Base-by-base conservation (phyloP, 92 coral and sea anemone genomes). In the Palythoa heliodiscus region DNA sequence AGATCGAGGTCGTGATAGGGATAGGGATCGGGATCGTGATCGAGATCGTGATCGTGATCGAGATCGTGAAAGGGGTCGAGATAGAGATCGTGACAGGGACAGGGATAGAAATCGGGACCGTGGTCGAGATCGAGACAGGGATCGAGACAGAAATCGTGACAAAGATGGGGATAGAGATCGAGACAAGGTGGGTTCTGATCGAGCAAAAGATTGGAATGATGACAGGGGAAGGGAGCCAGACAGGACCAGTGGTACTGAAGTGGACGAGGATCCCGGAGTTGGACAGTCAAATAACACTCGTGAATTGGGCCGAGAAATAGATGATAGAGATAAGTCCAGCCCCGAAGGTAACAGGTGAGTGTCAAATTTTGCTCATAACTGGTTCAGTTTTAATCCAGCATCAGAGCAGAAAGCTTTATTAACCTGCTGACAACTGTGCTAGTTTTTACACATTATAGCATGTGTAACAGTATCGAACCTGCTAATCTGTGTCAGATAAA, bases 301-400 rank as follows among this genome's bases (percentile, higher is more conserved):
- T 52, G 91, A 84, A 69, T 47, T 74, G 73, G 88, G 71, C 76
- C 76, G 70, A 77, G 92, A 89, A 87, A 86, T 74, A 40, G 77
- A 83, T 63, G 90, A 87, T 77, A 93, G 79, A 93, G 97, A 93
- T 93, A 93, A 93, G 97, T 93, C 97, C 93, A 77, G 89, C 48
- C 88, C 93, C 24, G 88, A 92, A 77, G 92, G 89, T 55, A 93
- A 94, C 92, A 92, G 97, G 97, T 93, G 95, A 93, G 97, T 90
- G 72, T 39, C 40, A 20, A 20, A 15, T 52, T 47, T 5, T 22
- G 19, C 11, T 37, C 16, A 25, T 19, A 22, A 52, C 67, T 53
- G 24, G 66, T 53, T 76, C 66, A 25, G 63, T 25, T 25, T 76
- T 52, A 54, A 35, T 19, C 17, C 3, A 3, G 3, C 14, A 29